Conservation (phyloP, 2,888 invertebrate genomes). For the Xestia ashworthii region DNA sequence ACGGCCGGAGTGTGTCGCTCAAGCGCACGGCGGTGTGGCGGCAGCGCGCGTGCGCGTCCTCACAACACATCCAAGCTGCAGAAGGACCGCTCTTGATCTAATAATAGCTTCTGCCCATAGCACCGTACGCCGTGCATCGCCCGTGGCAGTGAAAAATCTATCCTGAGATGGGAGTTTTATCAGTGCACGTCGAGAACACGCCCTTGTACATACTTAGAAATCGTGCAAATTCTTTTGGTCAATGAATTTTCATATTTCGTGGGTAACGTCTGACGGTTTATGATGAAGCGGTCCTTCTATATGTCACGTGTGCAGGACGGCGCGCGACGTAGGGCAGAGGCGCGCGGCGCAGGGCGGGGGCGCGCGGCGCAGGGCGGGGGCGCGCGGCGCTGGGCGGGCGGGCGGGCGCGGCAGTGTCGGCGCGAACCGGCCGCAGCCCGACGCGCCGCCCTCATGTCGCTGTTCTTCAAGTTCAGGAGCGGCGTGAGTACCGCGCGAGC, state of each 20-base stretch:
- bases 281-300: conserved; percentile 26
- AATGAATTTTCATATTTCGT: background rate
- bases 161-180: background rate
- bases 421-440: conserved; percentile 74
- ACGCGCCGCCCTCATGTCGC: conserved; percentile 81
- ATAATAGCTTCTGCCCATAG: background rate
- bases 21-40: background rate
- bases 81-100: background rate
- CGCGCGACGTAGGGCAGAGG: conserved; percentile 48
- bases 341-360: conserved; percentile 52
- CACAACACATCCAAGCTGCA: background rate
- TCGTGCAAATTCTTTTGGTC: background rate
- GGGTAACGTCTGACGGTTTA: background rate
- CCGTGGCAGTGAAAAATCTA: background rate
- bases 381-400: conserved; percentile 50
- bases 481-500: conserved; percentile 82
- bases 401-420: conserved; percentile 73
- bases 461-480: conserved; percentile 90
- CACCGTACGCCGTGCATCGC: background rate
- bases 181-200: background rate
- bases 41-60: background rate
- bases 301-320: conserved; percentile 18
- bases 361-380: conserved; percentile 66
- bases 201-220: background rate
- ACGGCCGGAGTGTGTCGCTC: background rate